A percentile compares a stretch with the other conserved stretches of the same genome.
Evolutionary conservation across 53 echinoderm and acorn worm species (phyloP).

Genomic region (Holothuria scabra): DNA sequence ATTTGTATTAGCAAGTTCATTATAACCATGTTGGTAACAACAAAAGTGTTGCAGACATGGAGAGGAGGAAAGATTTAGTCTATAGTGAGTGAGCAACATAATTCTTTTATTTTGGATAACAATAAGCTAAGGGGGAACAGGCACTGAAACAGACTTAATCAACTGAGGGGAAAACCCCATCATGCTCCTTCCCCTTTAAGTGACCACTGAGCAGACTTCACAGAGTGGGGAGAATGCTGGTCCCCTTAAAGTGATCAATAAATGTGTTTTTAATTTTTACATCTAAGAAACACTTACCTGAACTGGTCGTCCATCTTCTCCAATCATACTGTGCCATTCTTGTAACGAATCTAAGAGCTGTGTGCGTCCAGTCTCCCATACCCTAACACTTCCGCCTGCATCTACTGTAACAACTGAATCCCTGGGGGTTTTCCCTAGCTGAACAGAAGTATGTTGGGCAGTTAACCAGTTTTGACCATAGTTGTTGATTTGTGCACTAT

Average conservation of each 20-base stretch:
- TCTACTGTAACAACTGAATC: constrained; percentile 89
- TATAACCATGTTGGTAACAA: too few species aligned
- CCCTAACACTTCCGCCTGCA: constrained; percentile 71
- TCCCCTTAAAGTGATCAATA: not conserved
- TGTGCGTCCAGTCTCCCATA: constrained; percentile 89
- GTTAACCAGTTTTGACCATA: constrained; percentile 41
- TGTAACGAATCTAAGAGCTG: constrained; percentile 76
- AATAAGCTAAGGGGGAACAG: too few species aligned
- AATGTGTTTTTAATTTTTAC: not conserved
- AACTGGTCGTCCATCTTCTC: constrained; percentile 73
- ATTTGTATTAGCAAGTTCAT: too few species aligned
- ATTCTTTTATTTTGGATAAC: too few species aligned
- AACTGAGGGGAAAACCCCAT: too few species aligned
- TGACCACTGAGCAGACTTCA: not conserved
- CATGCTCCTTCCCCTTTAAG: not conserved
- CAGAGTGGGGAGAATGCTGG: too few species aligned
- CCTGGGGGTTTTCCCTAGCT: constrained; percentile 58
- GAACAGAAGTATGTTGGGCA: constrained; percentile 10
- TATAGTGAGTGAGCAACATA: too few species aligned
- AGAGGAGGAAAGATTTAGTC: too few species aligned
- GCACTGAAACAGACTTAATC: too few species aligned
- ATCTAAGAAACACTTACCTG: constrained; percentile 58
- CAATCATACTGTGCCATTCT: constrained; percentile 87
- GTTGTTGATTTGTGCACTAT: not conserved
- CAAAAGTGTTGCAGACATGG: too few species aligned